Evolutionary conservation across 1,140 invertebrate species (phyloP).

Genomic region (Scaptomyza pallida): DNA sequence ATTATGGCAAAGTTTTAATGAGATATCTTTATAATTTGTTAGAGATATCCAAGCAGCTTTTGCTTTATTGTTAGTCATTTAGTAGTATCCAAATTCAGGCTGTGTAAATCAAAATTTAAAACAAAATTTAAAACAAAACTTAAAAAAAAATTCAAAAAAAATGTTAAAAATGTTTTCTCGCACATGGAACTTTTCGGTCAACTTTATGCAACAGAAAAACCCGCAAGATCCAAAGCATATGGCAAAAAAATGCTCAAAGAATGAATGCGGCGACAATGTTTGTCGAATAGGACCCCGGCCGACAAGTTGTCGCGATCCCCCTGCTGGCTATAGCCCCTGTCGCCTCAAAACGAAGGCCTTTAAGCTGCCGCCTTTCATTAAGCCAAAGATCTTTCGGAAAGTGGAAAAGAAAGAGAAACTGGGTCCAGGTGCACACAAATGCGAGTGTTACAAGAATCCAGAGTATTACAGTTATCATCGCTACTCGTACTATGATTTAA

Average conservation of each 20-base stretch:
- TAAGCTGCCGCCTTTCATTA: slow-evolving; percentile 24
- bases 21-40: background rate
- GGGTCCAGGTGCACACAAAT: slow-evolving; percentile 54
- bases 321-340: slow-evolving; percentile 7
- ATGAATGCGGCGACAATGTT: background rate
- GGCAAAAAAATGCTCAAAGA: background rate
- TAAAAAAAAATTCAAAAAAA: background rate
- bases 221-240: background rate
- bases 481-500: slow-evolving; percentile 46
- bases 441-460: slow-evolving; percentile 54
- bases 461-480: slow-evolving; percentile 61
- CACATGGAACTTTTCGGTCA: background rate
- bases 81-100: background rate
- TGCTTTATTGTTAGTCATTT: background rate
- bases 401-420: slow-evolving; percentile 26
- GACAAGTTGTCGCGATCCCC: slow-evolving; percentile 2
- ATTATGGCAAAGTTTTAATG: background rate
- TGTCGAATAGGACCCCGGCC: slow-evolving; percentile 14
- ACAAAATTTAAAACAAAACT: background rate
- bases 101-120: no score
- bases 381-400: background rate
- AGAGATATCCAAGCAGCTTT: background rate
- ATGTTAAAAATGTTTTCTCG: background rate
- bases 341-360: slow-evolving; percentile 10
- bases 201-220: background rate